Conservation (phyloP, 1,140 invertebrate species). For the Rhyzopertha dominica region DNA sequence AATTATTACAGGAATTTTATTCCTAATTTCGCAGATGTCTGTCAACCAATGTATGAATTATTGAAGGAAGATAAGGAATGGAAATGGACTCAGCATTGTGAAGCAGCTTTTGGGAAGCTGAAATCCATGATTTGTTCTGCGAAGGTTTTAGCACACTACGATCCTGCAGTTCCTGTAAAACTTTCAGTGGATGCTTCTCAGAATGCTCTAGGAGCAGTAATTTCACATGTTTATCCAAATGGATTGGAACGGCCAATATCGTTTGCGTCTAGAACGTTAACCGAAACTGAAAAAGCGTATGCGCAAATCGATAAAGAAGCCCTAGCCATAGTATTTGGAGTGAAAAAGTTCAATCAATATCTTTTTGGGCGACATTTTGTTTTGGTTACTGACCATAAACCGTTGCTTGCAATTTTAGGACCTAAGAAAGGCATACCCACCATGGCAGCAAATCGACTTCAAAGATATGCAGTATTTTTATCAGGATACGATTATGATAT, state of each 20-base stretch:
- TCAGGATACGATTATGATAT: constrained; percentile 40
- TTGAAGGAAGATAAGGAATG: constrained; percentile 21
- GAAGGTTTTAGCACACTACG: constrained; percentile 39
- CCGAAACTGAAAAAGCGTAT: constrained; percentile 45
- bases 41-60: constrained; percentile 18
- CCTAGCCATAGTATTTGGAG: constrained; percentile 43
- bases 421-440: constrained; percentile 34
- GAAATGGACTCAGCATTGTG: constrained; percentile 21
- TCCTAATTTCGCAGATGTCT: constrained; percentile 20
- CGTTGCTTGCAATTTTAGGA: constrained; percentile 47
- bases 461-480: constrained; percentile 40
- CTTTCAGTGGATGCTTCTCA: constrained; percentile 46
- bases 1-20: constrained; percentile 36
- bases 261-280: constrained; percentile 45
- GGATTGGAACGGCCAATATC: constrained; percentile 42
- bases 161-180: constrained; percentile 36
- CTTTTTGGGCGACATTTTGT: constrained; percentile 48
- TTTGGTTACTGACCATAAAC: constrained; percentile 50
- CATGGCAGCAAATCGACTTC: constrained; percentile 37
- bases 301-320: constrained; percentile 48
- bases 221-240: constrained; percentile 41
- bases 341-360: constrained; percentile 51
- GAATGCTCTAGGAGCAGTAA: constrained; percentile 43
- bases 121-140: constrained; percentile 34
- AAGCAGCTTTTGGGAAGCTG: constrained; percentile 32